Percentiles rank a stretch among this genome's conserved stretches.
Conservation (phyloP, 1,140 invertebrate genomes). For the Metopolophium dirhodum region DNA sequence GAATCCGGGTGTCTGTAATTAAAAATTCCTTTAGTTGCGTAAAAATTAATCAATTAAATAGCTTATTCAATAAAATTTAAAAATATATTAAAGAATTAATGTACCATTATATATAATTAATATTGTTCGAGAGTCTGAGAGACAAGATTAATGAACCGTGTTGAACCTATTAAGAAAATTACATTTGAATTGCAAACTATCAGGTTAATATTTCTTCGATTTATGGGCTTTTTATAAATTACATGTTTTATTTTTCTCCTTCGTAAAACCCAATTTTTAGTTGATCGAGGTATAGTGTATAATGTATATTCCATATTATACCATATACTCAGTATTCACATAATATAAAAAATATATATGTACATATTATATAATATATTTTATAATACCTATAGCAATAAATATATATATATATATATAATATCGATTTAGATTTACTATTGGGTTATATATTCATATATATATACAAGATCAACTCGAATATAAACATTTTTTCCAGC, state of each 20-base stretch:
- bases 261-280: background rate
- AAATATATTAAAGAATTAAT: slow-evolving; percentile 4
- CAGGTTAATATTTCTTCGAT: background rate
- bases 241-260: slow-evolving; percentile 8
- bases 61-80: background rate
- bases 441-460: background rate
- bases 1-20: background rate
- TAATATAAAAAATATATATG: background rate
- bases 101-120: background rate
- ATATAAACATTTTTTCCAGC: background rate
- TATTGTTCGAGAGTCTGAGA: background rate
- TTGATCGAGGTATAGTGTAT: background rate
- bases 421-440: background rate
- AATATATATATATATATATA: background rate
- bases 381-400: background rate
- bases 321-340: background rate
- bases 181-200: slow-evolving; percentile 28
- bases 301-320: background rate
- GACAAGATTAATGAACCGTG: slow-evolving; percentile 13
- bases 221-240: background rate
- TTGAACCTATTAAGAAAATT: background rate
- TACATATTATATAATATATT: background rate
- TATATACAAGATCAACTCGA: background rate
- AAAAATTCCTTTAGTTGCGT: slow-evolving; percentile 6
- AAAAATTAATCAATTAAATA: slow-evolving; percentile 4